Conservation (phyloP, 1,140 invertebrate species). For the Thaumetopoea pityocampa region DNA sequence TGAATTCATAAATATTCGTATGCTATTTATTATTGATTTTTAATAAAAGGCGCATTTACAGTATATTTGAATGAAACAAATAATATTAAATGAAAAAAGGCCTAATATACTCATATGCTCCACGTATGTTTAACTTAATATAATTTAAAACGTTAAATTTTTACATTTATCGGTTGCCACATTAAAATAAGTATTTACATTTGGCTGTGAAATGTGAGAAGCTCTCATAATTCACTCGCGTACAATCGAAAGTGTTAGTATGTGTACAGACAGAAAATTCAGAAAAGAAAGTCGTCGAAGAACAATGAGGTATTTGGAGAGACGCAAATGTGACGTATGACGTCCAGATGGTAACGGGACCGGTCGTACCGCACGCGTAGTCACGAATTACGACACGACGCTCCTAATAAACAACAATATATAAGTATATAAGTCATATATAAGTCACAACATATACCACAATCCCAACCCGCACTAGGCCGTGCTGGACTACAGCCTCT, state of each 20-base stretch:
- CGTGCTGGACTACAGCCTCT: no score
- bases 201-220: slow-evolving; percentile 17
- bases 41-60: no score
- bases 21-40: no score
- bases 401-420: background rate
- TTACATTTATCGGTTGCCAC: background rate
- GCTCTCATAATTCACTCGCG: slow-evolving; percentile 36
- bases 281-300: slow-evolving; percentile 40
- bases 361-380: slow-evolving; percentile 16
- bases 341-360: slow-evolving; percentile 26
- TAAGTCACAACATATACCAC: background rate
- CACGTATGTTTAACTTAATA: background rate
- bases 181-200: slow-evolving; percentile 12
- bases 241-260: slow-evolving; percentile 15
- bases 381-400: background rate
- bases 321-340: slow-evolving; percentile 10
- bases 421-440: background rate
- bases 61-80: no score
- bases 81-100: no score
- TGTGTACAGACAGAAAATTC: slow-evolving; percentile 25
- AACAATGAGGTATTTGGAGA: slow-evolving; percentile 32
- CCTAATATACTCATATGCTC: no score
- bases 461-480: no score
- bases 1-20: no score
- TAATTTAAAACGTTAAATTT: slow-evolving; percentile 1